phyloP scores from a whole-genome alignment of 2,888 invertebrate genomes.

The Sussaba pulchella region DNA sequence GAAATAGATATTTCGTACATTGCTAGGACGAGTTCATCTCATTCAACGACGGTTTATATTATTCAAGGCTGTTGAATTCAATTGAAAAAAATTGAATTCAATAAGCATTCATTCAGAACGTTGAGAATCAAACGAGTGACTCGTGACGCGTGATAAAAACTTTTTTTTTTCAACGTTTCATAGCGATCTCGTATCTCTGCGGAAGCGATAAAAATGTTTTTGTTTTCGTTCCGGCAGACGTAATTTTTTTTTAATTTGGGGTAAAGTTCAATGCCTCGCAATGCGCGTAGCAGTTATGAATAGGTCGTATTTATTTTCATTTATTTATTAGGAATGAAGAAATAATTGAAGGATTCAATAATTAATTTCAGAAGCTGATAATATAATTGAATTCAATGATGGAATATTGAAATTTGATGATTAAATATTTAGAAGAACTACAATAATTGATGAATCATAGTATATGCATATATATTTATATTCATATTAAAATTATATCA shows the following conservation, averaged over 20 bases:
- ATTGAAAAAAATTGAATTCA: constrained; percentile 43
- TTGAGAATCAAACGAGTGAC: not conserved
- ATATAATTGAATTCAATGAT: no score
- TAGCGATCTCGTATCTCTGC: not conserved
- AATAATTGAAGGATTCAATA: no score
- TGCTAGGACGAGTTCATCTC: constrained; percentile 23
- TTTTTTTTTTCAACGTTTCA: not conserved
- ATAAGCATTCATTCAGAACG: constrained; percentile 4
- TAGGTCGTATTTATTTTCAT: not conserved
- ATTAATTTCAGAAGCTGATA: no score
- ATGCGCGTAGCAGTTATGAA: not conserved
- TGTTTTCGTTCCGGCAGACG: not conserved
- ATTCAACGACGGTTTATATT: constrained; percentile 19
- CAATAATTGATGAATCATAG: no score
- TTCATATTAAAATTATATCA: no score
- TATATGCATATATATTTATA: no score
- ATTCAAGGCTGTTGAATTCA: constrained; percentile 46
- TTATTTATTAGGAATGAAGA: no score
- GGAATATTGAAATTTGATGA: no score
- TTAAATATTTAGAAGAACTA: no score
- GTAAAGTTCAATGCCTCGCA: no score
- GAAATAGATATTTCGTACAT: not conserved
- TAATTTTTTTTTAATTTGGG: constrained; percentile 2
- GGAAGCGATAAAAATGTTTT: constrained; percentile 13
- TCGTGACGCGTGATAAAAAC: constrained; percentile 9